These are phyloP conservation scores for Meganola albula DNA, from an alignment of 2,888 invertebrate species.

Conservation along the genomic window DNA sequence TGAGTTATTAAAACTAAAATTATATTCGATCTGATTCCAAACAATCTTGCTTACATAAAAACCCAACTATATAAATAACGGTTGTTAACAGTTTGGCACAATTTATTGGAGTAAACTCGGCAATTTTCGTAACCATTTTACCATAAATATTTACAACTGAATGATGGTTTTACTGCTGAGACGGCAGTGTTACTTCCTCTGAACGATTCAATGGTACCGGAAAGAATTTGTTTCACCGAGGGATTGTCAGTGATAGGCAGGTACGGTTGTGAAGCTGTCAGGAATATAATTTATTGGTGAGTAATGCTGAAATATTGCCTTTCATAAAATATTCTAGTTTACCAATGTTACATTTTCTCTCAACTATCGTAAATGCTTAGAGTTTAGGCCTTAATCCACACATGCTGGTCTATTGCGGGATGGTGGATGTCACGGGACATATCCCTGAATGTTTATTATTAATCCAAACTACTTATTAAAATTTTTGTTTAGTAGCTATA, in stretches of 20 bases:
- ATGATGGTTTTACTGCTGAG: slow-evolving; percentile 44
- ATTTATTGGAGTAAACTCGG: slow-evolving; percentile 43
- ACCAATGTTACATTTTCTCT: too few relatives aligned
- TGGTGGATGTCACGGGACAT: too few relatives aligned
- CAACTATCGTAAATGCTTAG: too few relatives aligned
- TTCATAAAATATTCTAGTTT: slow-evolving; percentile 6
- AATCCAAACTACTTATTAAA: too few relatives aligned
- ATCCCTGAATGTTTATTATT: too few relatives aligned
- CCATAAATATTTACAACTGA: slow-evolving; percentile 55
- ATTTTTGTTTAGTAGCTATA: too few relatives aligned
- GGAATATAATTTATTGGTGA: slow-evolving; percentile 22
- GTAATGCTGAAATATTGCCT: slow-evolving; percentile 5
- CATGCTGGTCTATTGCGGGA: too few relatives aligned
- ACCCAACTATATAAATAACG: slow-evolving; percentile 33
- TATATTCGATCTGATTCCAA: too few relatives aligned
- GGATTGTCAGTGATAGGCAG: slow-evolving; percentile 25
- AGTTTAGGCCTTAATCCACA: too few relatives aligned
- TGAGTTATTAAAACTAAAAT: too few relatives aligned
- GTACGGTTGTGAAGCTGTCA: slow-evolving; percentile 22
- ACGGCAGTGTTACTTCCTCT: slow-evolving; percentile 50
- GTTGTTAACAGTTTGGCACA: slow-evolving; percentile 42
- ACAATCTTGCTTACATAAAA: too few relatives aligned
- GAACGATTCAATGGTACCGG: slow-evolving; percentile 41
- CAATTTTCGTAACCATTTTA: slow-evolving; percentile 37
- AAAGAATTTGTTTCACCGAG: slow-evolving; percentile 49